These are phyloP conservation scores for Amphipyra tragopoginis DNA, from an alignment of 2,888 invertebrate species.

Conservation along the genomic window DNA sequence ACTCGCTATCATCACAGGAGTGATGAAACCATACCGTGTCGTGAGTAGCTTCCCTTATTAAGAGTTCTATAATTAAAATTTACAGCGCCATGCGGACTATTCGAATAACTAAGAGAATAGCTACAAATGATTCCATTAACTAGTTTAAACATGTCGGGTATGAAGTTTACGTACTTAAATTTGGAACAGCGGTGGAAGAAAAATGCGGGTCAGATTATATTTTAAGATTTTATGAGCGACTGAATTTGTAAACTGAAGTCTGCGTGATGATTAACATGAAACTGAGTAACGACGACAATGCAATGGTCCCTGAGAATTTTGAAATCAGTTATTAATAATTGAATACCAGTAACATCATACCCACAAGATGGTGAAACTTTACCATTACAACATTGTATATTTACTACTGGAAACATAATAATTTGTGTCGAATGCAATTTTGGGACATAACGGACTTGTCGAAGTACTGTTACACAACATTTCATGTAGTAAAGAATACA, in stretches of 20 bases:
- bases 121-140: conserved; percentile 69
- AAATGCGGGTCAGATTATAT: conserved; percentile 51
- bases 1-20: conserved; percentile 84
- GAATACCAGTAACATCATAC: neutral
- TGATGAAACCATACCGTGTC: conserved; percentile 85
- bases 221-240: conserved; percentile 32
- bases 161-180: conserved; percentile 38
- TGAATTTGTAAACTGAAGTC: conserved; percentile 35
- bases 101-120: conserved; percentile 72
- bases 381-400: neutral
- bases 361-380: neutral
- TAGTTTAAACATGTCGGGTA: conserved; percentile 50
- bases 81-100: conserved; percentile 71
- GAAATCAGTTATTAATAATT: neutral
- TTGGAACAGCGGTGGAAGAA: conserved; percentile 24
- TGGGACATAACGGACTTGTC: too few species aligned
- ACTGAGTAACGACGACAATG: neutral
- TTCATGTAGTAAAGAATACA: conserved; percentile 2
- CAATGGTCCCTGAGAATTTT: neutral
- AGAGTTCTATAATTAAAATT: conserved; percentile 88
- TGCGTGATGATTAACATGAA: conserved; percentile 16
- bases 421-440: too few species aligned
- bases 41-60: conserved; percentile 87
- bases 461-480: neutral
- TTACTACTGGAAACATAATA: too few species aligned